Evolutionary conservation across 2,888 invertebrate genomes (phyloP), one percentile per base, ranked within the genome.

Genomic region (Aproaerema taeniolella): DNA sequence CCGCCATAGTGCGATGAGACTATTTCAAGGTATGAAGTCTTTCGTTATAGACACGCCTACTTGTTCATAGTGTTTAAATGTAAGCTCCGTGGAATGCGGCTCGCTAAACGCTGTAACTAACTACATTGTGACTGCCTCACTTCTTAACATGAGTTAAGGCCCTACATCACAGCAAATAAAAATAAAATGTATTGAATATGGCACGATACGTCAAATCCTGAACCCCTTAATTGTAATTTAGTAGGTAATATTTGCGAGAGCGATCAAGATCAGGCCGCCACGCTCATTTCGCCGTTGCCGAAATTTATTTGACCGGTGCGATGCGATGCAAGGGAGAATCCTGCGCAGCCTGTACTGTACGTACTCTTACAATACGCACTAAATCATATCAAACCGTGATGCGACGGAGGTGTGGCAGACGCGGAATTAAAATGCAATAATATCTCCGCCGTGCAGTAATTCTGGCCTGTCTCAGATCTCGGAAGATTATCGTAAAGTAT

Each of bases 391-490:
- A 71, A 68, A 72, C 61, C 66, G 63, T 73, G 79, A 73, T 70
- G 72, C 76, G 71, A 75, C 70, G 67, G 72, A 72, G 81, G 82
- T 73, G 85, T 77, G 81, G 62, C 69, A 58, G 54, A 59, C 53
- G 61, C 67, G 59, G 73, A 81, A 83, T 85, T 85, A 85, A 85
- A 85, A 83, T 72, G 81, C 83, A 82, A 79, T 85, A 85, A 83
- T 81, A 82, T 77, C 66, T 69, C 63, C 65, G 52, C 61, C 65
- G 63, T 60, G 69, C 69, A 59, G 71, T 81, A 82, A 80, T 79
- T 67, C 78, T 67, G 76, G 71, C 72, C 79, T 81, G 81, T 78
- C 82, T 73, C 74, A 64, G 79, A 82, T 79, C 74, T 66, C 54
- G 47, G 59, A 54, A 80, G 81, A 85, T 85, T 80, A 82, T 79